These are phyloP conservation scores for Brachyhypopomus gauderio DNA, from an alignment of 2,113 vertebrate genomes.

Conservation along the genomic window DNA sequence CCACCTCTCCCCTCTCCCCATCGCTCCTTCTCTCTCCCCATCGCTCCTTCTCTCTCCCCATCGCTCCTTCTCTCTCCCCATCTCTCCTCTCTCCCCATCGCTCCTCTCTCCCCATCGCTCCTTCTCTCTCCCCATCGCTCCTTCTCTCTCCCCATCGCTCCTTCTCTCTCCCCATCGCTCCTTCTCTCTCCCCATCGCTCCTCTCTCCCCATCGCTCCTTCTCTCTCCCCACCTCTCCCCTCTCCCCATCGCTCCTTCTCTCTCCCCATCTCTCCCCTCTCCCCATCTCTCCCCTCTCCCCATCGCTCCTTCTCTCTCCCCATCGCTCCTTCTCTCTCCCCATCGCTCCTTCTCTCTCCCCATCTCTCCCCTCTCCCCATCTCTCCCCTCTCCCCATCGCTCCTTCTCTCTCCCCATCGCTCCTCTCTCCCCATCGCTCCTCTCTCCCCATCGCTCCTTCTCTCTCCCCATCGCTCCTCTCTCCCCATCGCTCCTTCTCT, in stretches of 20 bases:
- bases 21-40: no score
- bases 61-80: conserved; percentile 24
- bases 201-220: no score
- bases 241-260: no score
- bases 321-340: conserved; percentile 27
- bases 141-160: conserved; percentile 21
- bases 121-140: conserved; percentile 32
- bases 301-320: no score
- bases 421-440: conserved; percentile 16
- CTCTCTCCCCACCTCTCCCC: conserved; percentile 5
- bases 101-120: no score
- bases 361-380: neutral
- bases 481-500: no score
- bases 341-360: conserved; percentile 36
- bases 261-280: conserved; percentile 36
- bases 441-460: no score
- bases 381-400: no score
- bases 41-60: conserved; percentile 40
- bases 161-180: no score
- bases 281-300: neutral
- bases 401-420: conserved; percentile 36
- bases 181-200: conserved; percentile 32
- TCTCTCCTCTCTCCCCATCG: neutral
- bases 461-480: conserved; percentile 37
- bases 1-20: neutral